Base-by-base conservation (phyloP, 2,113 vertebrate species). In the Tragelaphus strepsiceros region DNA sequence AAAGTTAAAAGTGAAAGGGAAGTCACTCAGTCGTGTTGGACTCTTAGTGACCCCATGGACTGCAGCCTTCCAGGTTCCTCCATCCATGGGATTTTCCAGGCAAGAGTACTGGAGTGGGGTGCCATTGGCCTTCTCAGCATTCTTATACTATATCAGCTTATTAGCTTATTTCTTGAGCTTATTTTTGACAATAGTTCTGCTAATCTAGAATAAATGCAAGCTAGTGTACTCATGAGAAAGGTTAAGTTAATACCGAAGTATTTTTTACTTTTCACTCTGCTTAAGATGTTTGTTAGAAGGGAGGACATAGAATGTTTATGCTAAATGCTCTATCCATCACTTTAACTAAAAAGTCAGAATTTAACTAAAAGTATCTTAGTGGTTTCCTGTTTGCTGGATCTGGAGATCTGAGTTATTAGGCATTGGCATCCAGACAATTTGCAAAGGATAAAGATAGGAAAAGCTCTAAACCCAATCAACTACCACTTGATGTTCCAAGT, bases 221-320 rank as follows among this genome's bases (percentile, higher is more conserved):
- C 81, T 13, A 0, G 59, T 43, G 1, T 2, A 26, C 32, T 59
- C 21, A 0, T 1, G 64, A n/a, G 54, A 61, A 61, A 30, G 2
- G 16, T 5, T 28, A 28, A 24, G 32, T 3, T 12, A 4, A 3
- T 14, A 10, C 3, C 0, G 26, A 30, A 21, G 32, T 6, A n/a
- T 14, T 39, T 14, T 21, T 51, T n/a, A 14, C 26, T 46, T 51
- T n/a, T 62, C 56, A 17, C 49, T 15, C 0, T 9, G 35, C 11
- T 1, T 2, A 8, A 0, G 54, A 26, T 9, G 30, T 7, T 21
- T 7, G 16, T 51, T 8, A 26, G 16, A 16, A 24, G 14, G 43
- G 8, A 9, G 28, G 32, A 32, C 26, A 30, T 7, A 6, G 46
- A 15, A 0, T 3, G 0, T 22, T 54, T 24, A 0, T 7, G 26